Evolutionary conservation across 2,113 vertebrate genomes (phyloP).

Genomic region (Nymphicus hollandicus): DNA sequence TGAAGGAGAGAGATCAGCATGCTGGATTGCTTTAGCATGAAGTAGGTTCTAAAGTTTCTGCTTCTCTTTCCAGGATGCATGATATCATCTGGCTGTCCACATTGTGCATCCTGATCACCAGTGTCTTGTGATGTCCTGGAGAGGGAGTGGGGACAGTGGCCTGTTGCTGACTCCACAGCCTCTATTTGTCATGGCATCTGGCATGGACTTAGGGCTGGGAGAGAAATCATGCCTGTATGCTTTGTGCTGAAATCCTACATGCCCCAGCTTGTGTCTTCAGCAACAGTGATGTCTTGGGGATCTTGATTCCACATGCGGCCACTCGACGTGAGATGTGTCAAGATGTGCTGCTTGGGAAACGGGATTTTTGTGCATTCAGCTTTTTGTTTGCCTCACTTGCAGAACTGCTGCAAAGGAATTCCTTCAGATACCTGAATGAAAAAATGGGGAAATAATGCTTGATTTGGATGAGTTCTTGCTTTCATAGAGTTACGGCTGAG

Average conservation of each 20-base stretch:
- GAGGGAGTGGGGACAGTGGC: neutral
- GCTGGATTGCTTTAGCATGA: neutral
- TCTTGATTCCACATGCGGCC: neutral
- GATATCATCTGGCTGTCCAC: neutral
- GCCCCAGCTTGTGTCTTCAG: neutral
- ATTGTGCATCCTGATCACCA: neutral
- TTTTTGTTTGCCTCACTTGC: neutral
- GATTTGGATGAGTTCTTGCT: neutral
- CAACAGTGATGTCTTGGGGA: neutral
- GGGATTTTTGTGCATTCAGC: neutral
- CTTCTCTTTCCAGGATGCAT: neutral
- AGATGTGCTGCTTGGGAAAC: neutral
- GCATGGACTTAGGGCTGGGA: neutral
- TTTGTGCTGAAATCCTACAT: neutral
- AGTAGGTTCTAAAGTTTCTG: constrained; percentile 18
- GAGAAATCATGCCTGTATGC: neutral
- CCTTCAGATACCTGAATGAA: neutral
- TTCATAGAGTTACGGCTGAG: neutral
- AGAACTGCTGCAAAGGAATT: neutral
- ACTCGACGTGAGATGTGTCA: neutral
- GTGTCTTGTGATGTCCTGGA: neutral
- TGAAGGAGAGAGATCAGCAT: neutral
- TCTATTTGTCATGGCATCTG: neutral
- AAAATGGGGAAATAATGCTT: neutral
- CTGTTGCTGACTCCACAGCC: neutral